These are phyloP conservation scores for Trissolcus basalis DNA, from an alignment of 1,140 invertebrate species.

Conservation along the genomic window DNA sequence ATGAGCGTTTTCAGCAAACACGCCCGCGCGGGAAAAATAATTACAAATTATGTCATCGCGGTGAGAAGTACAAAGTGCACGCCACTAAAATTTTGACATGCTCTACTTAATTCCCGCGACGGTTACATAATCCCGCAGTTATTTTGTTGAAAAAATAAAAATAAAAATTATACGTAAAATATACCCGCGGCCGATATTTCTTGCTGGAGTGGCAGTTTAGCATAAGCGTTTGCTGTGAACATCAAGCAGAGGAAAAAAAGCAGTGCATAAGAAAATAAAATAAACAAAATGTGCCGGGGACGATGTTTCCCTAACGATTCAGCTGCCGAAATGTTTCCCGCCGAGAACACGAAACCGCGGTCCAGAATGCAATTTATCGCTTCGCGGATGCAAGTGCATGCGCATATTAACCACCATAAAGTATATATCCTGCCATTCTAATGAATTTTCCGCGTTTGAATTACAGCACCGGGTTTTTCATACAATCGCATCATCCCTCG, in stretches of 20 bases:
- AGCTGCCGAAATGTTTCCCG: conserved; percentile 28
- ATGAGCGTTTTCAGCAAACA: neutral
- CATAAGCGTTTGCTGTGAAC: no score
- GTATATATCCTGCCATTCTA: conserved; percentile 34
- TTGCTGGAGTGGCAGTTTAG: conserved; percentile 13
- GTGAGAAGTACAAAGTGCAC: conserved; percentile 11
- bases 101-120: conserved; percentile 16
- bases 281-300: neutral
- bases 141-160: neutral
- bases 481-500: conserved; percentile 9
- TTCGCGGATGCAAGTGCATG: conserved; percentile 21
- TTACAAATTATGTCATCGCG: conserved; percentile 8
- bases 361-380: conserved; percentile 39
- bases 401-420: conserved; percentile 46
- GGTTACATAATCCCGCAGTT: no score
- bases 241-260: no score
- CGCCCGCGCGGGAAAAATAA: conserved; percentile 1
- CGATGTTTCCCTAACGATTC: conserved; percentile 18
- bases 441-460: conserved; percentile 39
- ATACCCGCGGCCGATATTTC: conserved; percentile 17
- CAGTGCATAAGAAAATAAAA: conserved; percentile 1
- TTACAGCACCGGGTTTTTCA: conserved; percentile 22
- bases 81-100: conserved; percentile 5
- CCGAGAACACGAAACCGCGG: conserved; percentile 19
- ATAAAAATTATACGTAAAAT: no score